Conservation (phyloP, 2,888 invertebrate species). For the Dichetophora obliterata region DNA sequence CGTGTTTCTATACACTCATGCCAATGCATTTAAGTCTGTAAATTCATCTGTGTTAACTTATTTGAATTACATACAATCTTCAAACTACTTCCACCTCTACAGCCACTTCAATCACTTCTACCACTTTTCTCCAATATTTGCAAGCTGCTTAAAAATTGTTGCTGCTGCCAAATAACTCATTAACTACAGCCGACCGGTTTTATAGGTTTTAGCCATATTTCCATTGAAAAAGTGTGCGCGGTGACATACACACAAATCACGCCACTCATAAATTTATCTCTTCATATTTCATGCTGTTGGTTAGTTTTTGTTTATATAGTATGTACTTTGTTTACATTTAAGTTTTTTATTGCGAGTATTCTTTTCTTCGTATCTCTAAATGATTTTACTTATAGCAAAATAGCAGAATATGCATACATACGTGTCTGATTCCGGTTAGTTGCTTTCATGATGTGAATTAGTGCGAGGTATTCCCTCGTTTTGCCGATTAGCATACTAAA, state of each 20-base stretch:
- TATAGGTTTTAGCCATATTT: neutral
- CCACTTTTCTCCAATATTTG: no score
- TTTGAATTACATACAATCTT: no score
- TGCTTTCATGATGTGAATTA: neutral
- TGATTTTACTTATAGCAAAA: no score
- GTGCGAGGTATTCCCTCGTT: neutral
- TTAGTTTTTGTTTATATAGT: neutral
- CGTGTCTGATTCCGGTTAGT: neutral
- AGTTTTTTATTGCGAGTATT: neutral
- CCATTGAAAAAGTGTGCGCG: neutral
- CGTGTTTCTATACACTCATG: no score
- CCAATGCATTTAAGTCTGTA: no score
- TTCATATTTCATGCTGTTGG: neutral
- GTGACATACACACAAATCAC: neutral
- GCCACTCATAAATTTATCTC: neutral
- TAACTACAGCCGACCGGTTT: neutral
- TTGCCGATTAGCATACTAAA: neutral
- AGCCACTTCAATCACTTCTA: no score
- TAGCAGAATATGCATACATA: neutral
- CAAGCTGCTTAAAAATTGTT: neutral
- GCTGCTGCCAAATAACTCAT: constrained; percentile 2
- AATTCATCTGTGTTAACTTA: no score
- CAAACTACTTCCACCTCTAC: no score
- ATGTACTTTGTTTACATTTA: neutral
- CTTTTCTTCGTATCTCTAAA: neutral